Base-by-base conservation (phyloP, 2,113 vertebrate species). In the Arizona elegans region DNA sequence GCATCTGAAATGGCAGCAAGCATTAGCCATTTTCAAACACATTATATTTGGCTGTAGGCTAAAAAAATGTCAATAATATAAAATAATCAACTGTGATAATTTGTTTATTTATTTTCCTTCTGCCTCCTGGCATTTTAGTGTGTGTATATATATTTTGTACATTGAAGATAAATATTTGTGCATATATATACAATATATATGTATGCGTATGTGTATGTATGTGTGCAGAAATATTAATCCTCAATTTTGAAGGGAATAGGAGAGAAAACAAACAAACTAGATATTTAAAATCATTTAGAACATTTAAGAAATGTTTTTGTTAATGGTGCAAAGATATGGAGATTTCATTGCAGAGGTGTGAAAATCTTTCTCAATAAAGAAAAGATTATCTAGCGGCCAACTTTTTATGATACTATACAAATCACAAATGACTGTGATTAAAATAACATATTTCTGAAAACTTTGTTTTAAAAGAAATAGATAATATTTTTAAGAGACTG, bases 21-120 rank as follows among this genome's bases (percentile, higher is more conserved):
- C 92, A 89, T 89, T 58, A 81, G 23, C 29, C 91, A 11, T 92
- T 94, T 96, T 88, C 54, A 93, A 92, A 96, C 92, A 92, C 8
- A 86, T 92, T 90, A 70, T 26, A 90, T 95, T 92, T 13, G 59
- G 89, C 24, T 93, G 94, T 33, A 95, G 75, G 53, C n/a, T 90
- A 94, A 91, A 94, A 93, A 56, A 91, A 86, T 86, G 38, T 17
- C 54, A 86, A 58, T 86, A 59, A 86, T 58, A 47, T 86, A 86
- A 91, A 56, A 24, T 15, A 26, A 91, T 50, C 13, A 56, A 43
- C 70, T 47, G 21, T 56, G 13, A 56, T 56, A 43, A 90, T 90
- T 75, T 90, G 29, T 91, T 55, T 86, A 86, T 56, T 86, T 29
- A 56, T 33, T 38, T 15, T 10, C 21, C 11, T 17, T 5, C 1